Evolutionary conservation across 2,797 vertebrate genomes (phyloP), one percentile per base, ranked within the genome.

Genomic region (Gymnoscopelus microlampas): DNA sequence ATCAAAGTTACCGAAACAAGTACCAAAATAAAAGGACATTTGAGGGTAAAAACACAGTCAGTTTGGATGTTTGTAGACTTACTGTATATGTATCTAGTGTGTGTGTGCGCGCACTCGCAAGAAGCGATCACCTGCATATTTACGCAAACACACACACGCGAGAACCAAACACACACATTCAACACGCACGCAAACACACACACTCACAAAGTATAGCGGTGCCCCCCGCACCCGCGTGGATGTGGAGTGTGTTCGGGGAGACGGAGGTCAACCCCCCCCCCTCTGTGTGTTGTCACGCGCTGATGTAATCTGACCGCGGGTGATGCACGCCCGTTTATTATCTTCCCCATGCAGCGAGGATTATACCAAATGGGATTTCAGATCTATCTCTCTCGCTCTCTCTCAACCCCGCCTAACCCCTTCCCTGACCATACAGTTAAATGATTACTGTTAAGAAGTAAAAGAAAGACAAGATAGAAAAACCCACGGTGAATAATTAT

Each of bases 221-320:
- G 19, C 19, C 19, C 19, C 19, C 3, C 29, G 6, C 32, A 35
- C 32, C 32, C 32, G 19, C 19, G 32, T 35, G 4, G 32, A 35
- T 35, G 32, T 35, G 32, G 32, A 35, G 32, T 35, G 32, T 35
- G 32, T 35, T 35, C 32, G 4, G 4, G 4, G 6, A 35, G 5
- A 35, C 32, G 5, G 32, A 35, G 32, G 32, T 35, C 32, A 35
- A 35, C 32, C 32, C 32, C 39, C 57, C 57, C 13, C 57, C 24
- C 12, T 59, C 19, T 59, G 56, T 59, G 56, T 77, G 72, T 73
- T 76, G 88, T 91, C 88, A 86, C 68, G 74, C 89, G 58, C 86
- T 84, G 90, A 93, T 92, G 91, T 83, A 90, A 93, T 92, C 89
- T 89, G 91, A 93, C 87, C 91, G 83, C 68, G 74, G 89, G 86